Conservation (phyloP, 2,113 vertebrate genomes). For the Alosa alosa region DNA sequence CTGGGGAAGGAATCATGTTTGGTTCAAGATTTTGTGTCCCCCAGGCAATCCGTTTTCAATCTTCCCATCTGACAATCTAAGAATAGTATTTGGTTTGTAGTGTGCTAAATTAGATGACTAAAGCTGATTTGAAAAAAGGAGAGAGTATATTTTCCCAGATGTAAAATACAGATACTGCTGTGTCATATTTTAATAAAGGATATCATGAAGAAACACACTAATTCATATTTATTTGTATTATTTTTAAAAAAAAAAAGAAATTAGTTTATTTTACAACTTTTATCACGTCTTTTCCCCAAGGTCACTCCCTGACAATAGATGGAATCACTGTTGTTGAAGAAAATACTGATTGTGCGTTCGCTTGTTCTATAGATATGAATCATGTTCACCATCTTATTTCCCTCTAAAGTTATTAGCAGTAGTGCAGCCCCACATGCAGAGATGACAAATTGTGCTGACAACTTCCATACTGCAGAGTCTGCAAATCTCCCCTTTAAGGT, state of each 20-base stretch:
- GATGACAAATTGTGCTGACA: constrained; percentile 14
- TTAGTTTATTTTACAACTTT: background rate
- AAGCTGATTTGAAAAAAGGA: background rate
- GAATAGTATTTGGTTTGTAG: background rate
- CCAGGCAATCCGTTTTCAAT: background rate
- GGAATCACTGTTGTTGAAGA: background rate
- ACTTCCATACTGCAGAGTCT: background rate
- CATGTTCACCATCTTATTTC: background rate
- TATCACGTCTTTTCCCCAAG: background rate
- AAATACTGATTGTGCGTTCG: background rate
- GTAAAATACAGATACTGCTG: background rate
- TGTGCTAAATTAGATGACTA: background rate
- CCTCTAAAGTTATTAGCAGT: background rate
- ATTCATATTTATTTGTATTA: background rate
- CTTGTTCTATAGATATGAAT: background rate
- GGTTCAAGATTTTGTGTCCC: background rate
- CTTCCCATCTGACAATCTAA: background rate
- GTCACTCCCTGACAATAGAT: background rate
- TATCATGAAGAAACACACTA: background rate
- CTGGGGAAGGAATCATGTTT: background rate
- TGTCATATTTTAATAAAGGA: background rate
- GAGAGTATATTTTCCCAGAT: background rate
- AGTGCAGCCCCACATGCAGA: background rate
- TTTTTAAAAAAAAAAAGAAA: background rate
- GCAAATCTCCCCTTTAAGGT: background rate